A percentile compares a stretch with the other conserved stretches of the same genome.
phyloP scores from a whole-genome alignment of 2,113 vertebrate genomes.

The Zootoca vivipara region DNA sequence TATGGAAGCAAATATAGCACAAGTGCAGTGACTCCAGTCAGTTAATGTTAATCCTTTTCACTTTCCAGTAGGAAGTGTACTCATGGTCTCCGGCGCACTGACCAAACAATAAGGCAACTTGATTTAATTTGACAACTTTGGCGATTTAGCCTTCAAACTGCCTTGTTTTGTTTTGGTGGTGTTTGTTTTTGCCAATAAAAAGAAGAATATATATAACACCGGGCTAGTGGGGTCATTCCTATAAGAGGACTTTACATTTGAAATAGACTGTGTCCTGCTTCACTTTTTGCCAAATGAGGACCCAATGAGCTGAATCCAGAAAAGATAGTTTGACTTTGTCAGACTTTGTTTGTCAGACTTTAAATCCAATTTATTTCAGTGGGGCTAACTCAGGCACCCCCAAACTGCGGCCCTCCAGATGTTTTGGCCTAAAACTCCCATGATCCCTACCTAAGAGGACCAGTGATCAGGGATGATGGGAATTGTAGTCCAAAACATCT shows the following conservation, averaged over 20 bases:
- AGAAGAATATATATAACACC: background rate
- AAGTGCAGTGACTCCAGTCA: background rate
- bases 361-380: background rate
- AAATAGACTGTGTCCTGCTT: background rate
- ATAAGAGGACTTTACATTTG: background rate
- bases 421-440: no score
- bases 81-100: background rate
- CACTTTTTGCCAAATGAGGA: background rate
- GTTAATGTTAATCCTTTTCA: background rate
- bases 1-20: background rate
- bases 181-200: background rate
- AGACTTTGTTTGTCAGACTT: background rate
- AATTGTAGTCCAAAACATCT: no score
- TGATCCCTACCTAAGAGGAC: no score
- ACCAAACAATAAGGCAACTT: background rate
- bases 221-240: background rate
- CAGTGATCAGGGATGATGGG: no score
- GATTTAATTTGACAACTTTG: background rate
- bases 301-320: background rate
- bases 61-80: background rate
- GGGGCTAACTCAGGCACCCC: no score
- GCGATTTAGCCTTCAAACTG: background rate
- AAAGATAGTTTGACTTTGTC: background rate
- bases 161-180: no score
- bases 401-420: no score